Percentiles rank a stretch among this genome's conserved stretches.
These are phyloP conservation scores for Rhagium mordax DNA, from an alignment of 2,888 invertebrate species.

Conservation along the genomic window DNA sequence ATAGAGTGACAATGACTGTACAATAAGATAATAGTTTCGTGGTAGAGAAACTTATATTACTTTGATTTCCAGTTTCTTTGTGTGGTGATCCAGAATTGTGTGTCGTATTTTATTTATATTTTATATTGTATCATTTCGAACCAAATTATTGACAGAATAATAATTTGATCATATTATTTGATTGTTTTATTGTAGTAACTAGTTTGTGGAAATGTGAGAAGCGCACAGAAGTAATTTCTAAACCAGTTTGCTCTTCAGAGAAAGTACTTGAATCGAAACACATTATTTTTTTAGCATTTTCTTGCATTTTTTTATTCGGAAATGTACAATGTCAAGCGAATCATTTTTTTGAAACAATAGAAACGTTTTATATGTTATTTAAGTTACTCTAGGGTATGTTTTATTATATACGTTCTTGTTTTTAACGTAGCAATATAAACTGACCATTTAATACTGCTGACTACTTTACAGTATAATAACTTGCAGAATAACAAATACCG, in stretches of 20 bases:
- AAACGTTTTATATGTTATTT: not conserved
- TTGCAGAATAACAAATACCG: no score
- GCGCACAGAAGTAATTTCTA: no score
- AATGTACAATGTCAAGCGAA: not conserved
- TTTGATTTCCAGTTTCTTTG: not conserved
- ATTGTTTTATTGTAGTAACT: not conserved
- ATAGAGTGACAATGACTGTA: constrained; percentile 1
- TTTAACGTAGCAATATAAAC: no score
- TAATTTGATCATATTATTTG: not conserved
- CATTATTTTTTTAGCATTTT: no score
- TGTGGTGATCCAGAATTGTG: constrained; percentile 18
- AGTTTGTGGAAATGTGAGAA: no score
- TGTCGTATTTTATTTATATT: not conserved
- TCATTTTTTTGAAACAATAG: not conserved
- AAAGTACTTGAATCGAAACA: not conserved
- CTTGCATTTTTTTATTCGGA: no score
- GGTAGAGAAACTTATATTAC: not conserved
- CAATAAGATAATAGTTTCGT: not conserved
- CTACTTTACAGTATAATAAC: no score
- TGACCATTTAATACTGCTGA: no score
- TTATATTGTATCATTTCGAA: not conserved
- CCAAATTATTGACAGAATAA: not conserved
- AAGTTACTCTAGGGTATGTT: no score
- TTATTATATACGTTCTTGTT: no score
- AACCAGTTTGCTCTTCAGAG: no score